Conservation (phyloP, 2,888 invertebrate species). For the Siphonodentalium dalli region DNA sequence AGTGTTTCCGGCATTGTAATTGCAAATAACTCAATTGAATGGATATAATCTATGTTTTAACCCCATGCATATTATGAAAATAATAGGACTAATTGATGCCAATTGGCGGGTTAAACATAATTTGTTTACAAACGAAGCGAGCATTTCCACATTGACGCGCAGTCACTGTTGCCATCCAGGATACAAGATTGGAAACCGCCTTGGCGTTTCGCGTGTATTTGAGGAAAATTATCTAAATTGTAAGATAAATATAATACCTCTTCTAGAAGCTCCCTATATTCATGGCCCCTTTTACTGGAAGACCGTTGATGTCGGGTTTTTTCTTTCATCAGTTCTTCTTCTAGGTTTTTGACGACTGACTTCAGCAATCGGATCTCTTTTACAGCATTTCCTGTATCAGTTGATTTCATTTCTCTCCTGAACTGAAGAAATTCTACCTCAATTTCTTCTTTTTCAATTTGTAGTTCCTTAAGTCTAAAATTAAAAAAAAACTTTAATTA, state of each 20-base stretch:
- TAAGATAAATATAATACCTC: constrained; percentile 44
- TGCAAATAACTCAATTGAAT: too few species aligned
- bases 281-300: constrained; percentile 52
- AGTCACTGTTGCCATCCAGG: too few species aligned
- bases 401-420: constrained; percentile 49
- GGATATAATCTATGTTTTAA: too few species aligned
- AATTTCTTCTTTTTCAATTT: constrained; percentile 57
- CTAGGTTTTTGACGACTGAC: constrained; percentile 54
- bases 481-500: not conserved
- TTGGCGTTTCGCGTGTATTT: not conserved
- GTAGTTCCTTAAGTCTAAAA: constrained; percentile 40
- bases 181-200: not conserved
- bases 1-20: too few species aligned
- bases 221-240: not conserved
- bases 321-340: constrained; percentile 61
- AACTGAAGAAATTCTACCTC: constrained; percentile 54
- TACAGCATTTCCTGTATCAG: constrained; percentile 44
- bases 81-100: too few species aligned
- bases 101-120: too few species aligned
- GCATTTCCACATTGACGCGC: too few species aligned
- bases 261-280: constrained; percentile 53
- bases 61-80: too few species aligned
- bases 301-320: constrained; percentile 55
- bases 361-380: constrained; percentile 59
- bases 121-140: too few species aligned